phyloP scores from a whole-genome alignment of 2,113 vertebrate species.

The Epinephelus lanceolatus region DNA sequence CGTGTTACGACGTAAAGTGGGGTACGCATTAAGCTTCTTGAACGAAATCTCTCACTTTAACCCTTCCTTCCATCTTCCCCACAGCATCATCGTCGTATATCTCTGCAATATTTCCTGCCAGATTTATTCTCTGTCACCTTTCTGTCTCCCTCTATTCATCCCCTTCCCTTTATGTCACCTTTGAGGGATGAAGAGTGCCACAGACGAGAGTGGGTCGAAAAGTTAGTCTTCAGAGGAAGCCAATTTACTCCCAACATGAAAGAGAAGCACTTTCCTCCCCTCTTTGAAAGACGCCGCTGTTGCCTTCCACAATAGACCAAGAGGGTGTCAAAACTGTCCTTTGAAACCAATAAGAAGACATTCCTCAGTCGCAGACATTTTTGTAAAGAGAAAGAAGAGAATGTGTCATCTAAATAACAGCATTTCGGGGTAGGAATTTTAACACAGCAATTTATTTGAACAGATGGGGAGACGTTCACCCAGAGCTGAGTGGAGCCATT shows the following conservation, averaged over 20 bases:
- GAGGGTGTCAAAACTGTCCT: constrained; percentile 50
- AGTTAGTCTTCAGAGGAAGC: constrained; percentile 53
- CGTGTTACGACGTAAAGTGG: constrained; percentile 15
- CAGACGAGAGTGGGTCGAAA: constrained; percentile 26
- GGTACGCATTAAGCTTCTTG: constrained; percentile 14
- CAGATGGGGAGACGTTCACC: constrained; percentile 36
- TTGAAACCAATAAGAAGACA: constrained; percentile 41
- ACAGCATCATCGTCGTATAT: constrained; percentile 1
- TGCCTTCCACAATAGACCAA: constrained; percentile 28
- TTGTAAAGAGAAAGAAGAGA: background rate
- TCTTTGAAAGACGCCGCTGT: constrained; percentile 39
- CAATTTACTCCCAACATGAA: constrained; percentile 65
- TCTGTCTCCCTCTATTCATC: constrained; percentile 9
- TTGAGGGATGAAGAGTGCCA: constrained; percentile 20
- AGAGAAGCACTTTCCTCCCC: constrained; percentile 27
- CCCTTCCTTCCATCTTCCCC: constrained; percentile 14
- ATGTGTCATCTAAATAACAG: constrained; percentile 46
- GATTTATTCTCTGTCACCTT: constrained; percentile 18
- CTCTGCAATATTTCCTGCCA: constrained; percentile 9
- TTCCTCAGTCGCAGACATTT: constrained; percentile 21
- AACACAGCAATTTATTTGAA: constrained; percentile 38
- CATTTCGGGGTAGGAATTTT: constrained; percentile 40
- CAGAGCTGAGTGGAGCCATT: constrained; percentile 18
- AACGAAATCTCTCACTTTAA: constrained; percentile 18
- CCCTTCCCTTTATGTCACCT: constrained; percentile 40